Evolutionary conservation across 2,797 vertebrate genomes (phyloP).

Genomic region (Anguilla obscura): DNA sequence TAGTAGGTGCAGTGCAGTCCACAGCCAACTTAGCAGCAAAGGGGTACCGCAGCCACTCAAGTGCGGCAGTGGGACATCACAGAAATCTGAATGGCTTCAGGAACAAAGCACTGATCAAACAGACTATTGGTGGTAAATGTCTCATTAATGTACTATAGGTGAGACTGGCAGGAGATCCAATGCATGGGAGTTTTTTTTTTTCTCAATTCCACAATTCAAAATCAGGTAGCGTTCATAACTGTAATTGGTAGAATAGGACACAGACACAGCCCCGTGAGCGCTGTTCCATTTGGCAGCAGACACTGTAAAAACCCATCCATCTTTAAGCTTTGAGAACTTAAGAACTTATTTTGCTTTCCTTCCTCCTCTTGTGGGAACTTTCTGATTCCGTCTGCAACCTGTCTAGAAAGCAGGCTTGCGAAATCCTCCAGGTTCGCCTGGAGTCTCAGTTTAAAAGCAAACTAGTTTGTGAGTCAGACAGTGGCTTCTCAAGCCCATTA

Average conservation of each 20-base stretch:
- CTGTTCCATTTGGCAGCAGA: slow-evolving; percentile 5
- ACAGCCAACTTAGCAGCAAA: not conserved
- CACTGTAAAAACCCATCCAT: not conserved
- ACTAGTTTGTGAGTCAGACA: slow-evolving; percentile 63
- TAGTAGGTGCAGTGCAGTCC: not conserved
- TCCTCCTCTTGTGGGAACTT: slow-evolving; percentile 71
- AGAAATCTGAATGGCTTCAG: not conserved
- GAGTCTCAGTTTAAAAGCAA: slow-evolving; percentile 48
- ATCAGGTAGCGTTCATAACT: not conserved
- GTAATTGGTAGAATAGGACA: not conserved
- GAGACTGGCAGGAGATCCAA: not conserved
- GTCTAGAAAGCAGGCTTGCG: slow-evolving; percentile 55
- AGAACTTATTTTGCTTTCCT: slow-evolving; percentile 57
- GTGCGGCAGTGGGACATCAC: not conserved
- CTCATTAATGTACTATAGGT: not conserved
- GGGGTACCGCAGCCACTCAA: not conserved
- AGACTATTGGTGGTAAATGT: not conserved
- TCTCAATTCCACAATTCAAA: no score
- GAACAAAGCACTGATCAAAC: not conserved
- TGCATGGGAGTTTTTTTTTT: not conserved
- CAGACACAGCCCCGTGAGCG: not conserved
- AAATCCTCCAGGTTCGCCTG: slow-evolving; percentile 43
- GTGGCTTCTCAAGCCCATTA: slow-evolving; percentile 50
- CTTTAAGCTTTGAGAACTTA: slow-evolving; percentile 60
- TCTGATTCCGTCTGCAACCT: slow-evolving; percentile 66